Percentiles rank a stretch among this genome's conserved stretches.
phyloP scores from a whole-genome alignment of 2,797 vertebrate species.

The Lagorchestes hirsutus region DNA sequence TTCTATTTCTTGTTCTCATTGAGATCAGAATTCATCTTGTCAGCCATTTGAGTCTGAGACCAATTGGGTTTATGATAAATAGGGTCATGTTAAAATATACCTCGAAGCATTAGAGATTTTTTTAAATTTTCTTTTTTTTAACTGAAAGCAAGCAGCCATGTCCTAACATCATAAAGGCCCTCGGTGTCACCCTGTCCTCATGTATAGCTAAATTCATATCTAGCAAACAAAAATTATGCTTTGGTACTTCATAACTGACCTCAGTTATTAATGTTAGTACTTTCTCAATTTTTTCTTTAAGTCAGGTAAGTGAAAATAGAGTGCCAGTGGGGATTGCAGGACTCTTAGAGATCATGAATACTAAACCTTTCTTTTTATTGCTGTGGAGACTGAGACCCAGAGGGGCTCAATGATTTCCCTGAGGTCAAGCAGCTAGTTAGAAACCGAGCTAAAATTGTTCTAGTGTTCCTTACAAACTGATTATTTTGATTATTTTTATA shows the following conservation, averaged over 20 bases:
- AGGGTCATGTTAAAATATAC: not conserved
- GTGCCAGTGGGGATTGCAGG: not conserved
- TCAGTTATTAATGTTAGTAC: not conserved
- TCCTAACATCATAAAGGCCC: not conserved
- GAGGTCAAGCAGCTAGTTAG: not conserved
- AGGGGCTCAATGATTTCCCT: not conserved
- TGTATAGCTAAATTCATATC: not conserved
- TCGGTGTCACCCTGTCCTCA: not conserved
- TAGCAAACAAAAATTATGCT: conserved; percentile 14
- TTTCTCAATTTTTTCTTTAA: conserved; percentile 26
- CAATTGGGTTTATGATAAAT: not conserved
- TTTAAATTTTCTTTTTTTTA: not conserved
- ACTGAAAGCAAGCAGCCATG: not conserved
- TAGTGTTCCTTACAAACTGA: not conserved
- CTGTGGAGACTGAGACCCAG: not conserved
- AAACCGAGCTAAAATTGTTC: not conserved
- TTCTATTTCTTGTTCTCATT: not conserved
- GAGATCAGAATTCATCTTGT: not conserved
- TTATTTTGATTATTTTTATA: not conserved
- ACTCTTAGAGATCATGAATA: not conserved
- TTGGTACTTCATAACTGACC: not conserved
- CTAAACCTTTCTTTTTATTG: not conserved
- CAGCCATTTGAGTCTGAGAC: not conserved
- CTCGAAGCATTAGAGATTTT: not conserved
- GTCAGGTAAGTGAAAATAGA: not conserved